Evolutionary conservation across 2,888 invertebrate species (phyloP), one percentile per base, ranked within the genome.

Genomic region (Cataglyphis altisquamis): DNA sequence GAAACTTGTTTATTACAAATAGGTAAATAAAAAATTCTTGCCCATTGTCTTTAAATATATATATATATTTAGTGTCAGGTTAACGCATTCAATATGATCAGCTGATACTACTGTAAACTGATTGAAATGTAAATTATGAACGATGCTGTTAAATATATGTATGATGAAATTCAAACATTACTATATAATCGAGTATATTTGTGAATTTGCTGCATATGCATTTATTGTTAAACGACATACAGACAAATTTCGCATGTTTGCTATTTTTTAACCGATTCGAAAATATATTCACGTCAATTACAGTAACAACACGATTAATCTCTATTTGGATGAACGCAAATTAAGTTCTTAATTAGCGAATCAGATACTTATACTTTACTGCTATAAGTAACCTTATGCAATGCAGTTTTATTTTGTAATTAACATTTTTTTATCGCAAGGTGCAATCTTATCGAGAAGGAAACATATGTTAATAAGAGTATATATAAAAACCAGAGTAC

Each of bases 271-370:
- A 60, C 41, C 1, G 18, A 60, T 12, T 32, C 5, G 32, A 48
- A 18, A 21, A 32, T 12, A 8, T 62, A 18, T 62, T 4, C 63
- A 48, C 10, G 3, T 32, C 32, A 48, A 74, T 63, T 63, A 21
- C 39, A 62, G 4, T 45, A 21, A 62, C 1, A n/a, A 15, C 29
- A 10, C 41, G 36, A 60, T 41, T 60, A 55, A 70, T 70, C 9
- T 1, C 21, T 36, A 4, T 45, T 48, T 75, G 48, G 70, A 82
- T 41, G 32, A 78, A 45, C 29, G 45, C 32, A 36, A 64, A 60
- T 77, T 63, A 45, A 57, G 15, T 32, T 52, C 45, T 60, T 25
- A 52, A 74, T 57, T 60, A 8, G 5, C 39, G 41, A 29, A 62
- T 29, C 29, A n/a, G n/a, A 62, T 29, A 8, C 21, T 45, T 62